Conservation (phyloP, 2,888 invertebrate species). For the Adineta ricciae region DNA sequence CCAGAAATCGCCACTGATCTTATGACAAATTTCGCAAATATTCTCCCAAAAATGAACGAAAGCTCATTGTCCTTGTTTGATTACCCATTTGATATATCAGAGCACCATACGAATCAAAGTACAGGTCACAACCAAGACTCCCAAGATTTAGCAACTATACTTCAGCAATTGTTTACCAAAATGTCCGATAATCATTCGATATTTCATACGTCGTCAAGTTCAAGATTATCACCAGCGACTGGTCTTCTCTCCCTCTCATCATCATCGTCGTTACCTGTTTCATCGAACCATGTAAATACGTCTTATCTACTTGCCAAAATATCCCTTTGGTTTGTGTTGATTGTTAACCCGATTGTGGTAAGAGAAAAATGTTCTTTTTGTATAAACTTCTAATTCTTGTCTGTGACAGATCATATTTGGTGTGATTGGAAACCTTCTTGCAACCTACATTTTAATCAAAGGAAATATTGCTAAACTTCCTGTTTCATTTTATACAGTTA, state of each 20-base stretch:
- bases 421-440: not conserved
- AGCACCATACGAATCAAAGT: not conserved
- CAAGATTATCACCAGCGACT: not conserved
- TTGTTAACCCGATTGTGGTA: not conserved
- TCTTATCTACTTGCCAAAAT: not conserved
- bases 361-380: not conserved
- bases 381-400: not conserved
- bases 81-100: not conserved
- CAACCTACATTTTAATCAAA: not conserved
- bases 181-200: not conserved
- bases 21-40: not conserved
- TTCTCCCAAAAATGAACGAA: not conserved
- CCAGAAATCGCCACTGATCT: not conserved
- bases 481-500: conserved; percentile 16
- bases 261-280: not conserved
- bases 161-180: not conserved
- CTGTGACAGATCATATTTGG: not conserved
- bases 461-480: not conserved
- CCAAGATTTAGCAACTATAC: not conserved
- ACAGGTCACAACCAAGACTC: not conserved
- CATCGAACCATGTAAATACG: not conserved
- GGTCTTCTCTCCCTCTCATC: not conserved
- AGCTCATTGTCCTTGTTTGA: not conserved
- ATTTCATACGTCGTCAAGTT: not conserved
- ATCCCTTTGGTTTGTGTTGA: conserved; percentile 3